Evolutionary conservation across 2,888 invertebrate species (phyloP).

Genomic region (Tholera decimalis): DNA sequence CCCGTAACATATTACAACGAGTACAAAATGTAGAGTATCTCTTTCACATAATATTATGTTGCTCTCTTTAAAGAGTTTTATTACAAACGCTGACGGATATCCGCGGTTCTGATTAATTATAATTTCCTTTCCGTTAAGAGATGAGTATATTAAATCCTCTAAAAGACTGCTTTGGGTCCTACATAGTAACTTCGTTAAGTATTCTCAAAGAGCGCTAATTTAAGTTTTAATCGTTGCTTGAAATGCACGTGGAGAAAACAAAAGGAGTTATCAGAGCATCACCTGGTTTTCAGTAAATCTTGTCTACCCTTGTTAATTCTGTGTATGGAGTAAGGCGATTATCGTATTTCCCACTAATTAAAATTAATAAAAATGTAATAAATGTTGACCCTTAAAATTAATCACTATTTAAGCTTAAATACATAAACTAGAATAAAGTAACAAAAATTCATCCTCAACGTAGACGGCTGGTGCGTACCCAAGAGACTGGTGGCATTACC

Average conservation of each 20-base stretch:
- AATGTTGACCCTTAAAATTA: no score
- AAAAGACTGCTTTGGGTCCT: conserved; percentile 1
- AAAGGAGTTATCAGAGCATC: background rate
- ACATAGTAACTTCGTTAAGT: background rate
- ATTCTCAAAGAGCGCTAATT: conserved; percentile 1
- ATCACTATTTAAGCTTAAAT: no score
- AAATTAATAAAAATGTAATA: no score
- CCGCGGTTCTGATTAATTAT: conserved; percentile 33
- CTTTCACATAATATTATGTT: conserved; percentile 17
- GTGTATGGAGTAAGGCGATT: no score
- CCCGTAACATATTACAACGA: conserved; percentile 1
- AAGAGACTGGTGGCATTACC: no score
- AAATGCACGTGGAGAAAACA: background rate
- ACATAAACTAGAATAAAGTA: no score
- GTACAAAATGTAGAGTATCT: conserved; percentile 10
- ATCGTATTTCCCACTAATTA: no score
- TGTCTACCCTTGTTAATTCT: background rate
- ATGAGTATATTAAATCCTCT: conserved; percentile 34
- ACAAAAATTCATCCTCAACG: no score
- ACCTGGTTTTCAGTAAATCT: background rate
- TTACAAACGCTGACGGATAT: conserved; percentile 36
- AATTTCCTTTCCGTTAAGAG: conserved; percentile 38
- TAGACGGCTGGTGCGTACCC: no score
- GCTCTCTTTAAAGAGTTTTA: conserved; percentile 42
- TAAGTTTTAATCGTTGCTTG: conserved; percentile 4